These are phyloP conservation scores for Sphaerolaimus hirsutus DNA, from an alignment of 2,888 invertebrate species.

Conservation along the genomic window DNA sequence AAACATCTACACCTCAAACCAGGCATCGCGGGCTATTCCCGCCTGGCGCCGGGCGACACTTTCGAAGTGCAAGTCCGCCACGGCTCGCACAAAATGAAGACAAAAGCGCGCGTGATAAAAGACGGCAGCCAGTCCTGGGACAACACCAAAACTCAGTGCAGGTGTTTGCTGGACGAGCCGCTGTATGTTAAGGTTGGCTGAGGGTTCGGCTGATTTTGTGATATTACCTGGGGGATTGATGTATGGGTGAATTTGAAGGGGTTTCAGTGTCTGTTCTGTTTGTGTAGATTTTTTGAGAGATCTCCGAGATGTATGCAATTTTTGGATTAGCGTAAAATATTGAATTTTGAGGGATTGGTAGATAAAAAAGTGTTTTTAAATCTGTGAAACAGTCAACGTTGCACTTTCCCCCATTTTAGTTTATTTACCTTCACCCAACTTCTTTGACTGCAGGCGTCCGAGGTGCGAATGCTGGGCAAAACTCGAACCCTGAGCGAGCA, in stretches of 20 bases:
- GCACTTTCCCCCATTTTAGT: too few relatives aligned
- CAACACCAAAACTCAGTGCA: slow-evolving; percentile 25
- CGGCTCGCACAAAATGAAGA: slow-evolving; percentile 37
- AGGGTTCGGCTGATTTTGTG: too few relatives aligned
- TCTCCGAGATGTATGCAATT: too few relatives aligned
- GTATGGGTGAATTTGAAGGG: too few relatives aligned
- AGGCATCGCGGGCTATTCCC: slow-evolving; percentile 38
- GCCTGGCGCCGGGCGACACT: slow-evolving; percentile 36
- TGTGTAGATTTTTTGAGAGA: too few relatives aligned
- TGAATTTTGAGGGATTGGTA: too few relatives aligned
- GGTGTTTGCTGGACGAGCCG: slow-evolving; percentile 31
- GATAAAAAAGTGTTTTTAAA: too few relatives aligned
- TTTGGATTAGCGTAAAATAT: too few relatives aligned
- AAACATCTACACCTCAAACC: not conserved
- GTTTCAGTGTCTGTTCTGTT: too few relatives aligned
- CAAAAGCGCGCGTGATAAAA: slow-evolving; percentile 31
- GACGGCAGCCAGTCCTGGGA: slow-evolving; percentile 35
- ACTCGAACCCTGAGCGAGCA: slow-evolving; percentile 30
- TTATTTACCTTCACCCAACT: too few relatives aligned
- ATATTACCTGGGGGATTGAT: too few relatives aligned
- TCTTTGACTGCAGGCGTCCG: slow-evolving; percentile 16
- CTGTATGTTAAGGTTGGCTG: slow-evolving; percentile 32
- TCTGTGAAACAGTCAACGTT: too few relatives aligned
- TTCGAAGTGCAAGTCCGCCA: slow-evolving; percentile 36
- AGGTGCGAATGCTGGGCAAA: slow-evolving; percentile 15